Conservation (phyloP, 1,140 invertebrate genomes). For the Pectinophora gossypiella region DNA sequence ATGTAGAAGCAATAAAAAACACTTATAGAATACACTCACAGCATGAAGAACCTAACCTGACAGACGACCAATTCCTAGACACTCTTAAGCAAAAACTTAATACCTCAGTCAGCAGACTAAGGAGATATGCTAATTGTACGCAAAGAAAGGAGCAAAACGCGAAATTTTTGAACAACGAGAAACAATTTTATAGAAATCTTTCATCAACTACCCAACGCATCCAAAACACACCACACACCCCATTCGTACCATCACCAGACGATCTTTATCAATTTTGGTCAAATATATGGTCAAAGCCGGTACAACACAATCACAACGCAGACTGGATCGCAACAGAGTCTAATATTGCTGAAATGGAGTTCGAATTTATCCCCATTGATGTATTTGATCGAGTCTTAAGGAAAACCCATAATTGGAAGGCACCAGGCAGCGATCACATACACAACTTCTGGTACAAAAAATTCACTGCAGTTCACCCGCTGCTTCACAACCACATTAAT, state of each 20-base stretch:
- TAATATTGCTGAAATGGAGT: neutral
- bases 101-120: slow-evolving; percentile 1
- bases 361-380: neutral
- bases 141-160: slow-evolving; percentile 8
- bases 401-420: slow-evolving; percentile 5
- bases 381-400: neutral
- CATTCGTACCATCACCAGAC: neutral
- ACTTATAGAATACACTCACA: no score
- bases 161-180: slow-evolving; percentile 9
- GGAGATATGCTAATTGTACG: slow-evolving; percentile 8
- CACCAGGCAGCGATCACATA: no score
- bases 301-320: neutral
- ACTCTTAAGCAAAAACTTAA: slow-evolving; percentile 14
- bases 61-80: neutral
- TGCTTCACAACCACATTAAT: slow-evolving; percentile 1
- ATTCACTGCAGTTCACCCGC: neutral
- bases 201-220: neutral
- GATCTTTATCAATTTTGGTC: slow-evolving; percentile 1
- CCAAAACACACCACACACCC: neutral
- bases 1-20: neutral
- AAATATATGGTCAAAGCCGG: slow-evolving; percentile 4
- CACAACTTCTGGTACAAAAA: no score
- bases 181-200: slow-evolving; percentile 12
- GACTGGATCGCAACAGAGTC: neutral
- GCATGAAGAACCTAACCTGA: neutral